Evolutionary conservation across 2,113 vertebrate species (phyloP).

Genomic region (Oophaga pumilio): DNA sequence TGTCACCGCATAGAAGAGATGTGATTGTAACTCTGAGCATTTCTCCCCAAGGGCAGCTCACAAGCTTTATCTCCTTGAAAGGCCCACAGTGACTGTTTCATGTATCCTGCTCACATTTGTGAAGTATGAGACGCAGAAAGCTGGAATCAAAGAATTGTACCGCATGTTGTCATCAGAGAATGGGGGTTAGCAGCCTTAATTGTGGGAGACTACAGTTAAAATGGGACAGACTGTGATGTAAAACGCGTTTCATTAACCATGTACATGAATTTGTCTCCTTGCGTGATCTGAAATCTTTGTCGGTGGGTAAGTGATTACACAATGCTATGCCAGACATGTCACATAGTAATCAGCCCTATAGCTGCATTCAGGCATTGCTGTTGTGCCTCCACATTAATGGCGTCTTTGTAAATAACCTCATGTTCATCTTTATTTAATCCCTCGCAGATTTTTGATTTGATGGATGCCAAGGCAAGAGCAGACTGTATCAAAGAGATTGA

Average conservation of each 20-base stretch:
- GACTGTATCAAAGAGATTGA: constrained; percentile 99
- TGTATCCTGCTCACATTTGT: constrained; percentile 12
- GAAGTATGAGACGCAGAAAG: constrained; percentile 12
- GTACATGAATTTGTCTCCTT: background rate
- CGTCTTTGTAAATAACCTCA: constrained; percentile 11
- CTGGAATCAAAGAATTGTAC: background rate
- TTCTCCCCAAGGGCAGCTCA: constrained; percentile 37
- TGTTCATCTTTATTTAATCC: constrained; percentile 68
- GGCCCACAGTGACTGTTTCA: constrained; percentile 24
- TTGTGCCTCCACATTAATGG: background rate
- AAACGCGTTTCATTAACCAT: background rate
- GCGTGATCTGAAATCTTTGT: background rate
- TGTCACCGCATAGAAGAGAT: constrained; percentile 34
- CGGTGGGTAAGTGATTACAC: background rate
- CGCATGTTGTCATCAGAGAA: constrained; percentile 7
- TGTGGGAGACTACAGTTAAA: background rate
- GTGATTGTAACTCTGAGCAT: constrained; percentile 16
- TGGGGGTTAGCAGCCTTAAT: background rate
- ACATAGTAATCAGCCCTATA: background rate
- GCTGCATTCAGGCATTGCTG: background rate
- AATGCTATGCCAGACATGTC: background rate
- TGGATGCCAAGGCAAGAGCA: constrained; percentile 99
- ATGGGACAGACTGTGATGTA: background rate
- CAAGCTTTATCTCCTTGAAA: constrained; percentile 41
- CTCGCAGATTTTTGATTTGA: constrained; percentile 98